Evolutionary conservation across 1,140 invertebrate species (phyloP), one percentile per base, ranked within the genome.

Genomic region (Pseudomyrmex gracilis): DNA sequence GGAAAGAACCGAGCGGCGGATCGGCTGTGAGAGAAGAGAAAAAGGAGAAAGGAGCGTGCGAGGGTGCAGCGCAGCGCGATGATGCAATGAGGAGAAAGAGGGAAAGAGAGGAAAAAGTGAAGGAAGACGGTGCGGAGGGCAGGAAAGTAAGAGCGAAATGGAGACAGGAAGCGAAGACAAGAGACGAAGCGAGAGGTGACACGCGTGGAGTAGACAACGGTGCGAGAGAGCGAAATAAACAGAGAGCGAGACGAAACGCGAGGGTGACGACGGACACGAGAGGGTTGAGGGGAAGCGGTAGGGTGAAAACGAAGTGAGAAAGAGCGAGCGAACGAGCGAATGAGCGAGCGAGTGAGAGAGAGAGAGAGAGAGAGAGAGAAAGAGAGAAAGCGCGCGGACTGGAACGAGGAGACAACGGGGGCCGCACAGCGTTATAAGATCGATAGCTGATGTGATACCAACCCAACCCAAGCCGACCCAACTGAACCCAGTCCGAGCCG

Each of bases 361-460:
- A 66, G 17, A 73, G 49, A 67, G 77, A 76, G 45, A 61, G 17
- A 61, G 61, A 85, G 55, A 84, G 86, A 64, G 55, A 84, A 85
- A 64, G 74, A 49, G 49, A 74, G 66, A 34, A 34, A 34, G 34
- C 34, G 5, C 58, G 64, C 34, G 20, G 63, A 57, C 64, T 82
- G 78, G 51, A 80, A 84, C 76, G 83, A 87, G 83, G 87, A 89
- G 90, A 87, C 86, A 90, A 91, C 87, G 85, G 88, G 82, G 87
- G 87, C 87, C 87, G 85, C 87, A 78, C 89, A 74, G 91, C 88
- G 89, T 92, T 92, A 93, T 93, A 93, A 93, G 92, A 93, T 93
- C 92, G 92, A 92, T 93, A 93, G 92, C 89, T 93, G 92, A 93
- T 93, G 92, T 91, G 92, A 93, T 93, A 93, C 90, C 92, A 87